phyloP scores from a whole-genome alignment of 2,797 vertebrate species.

The Tinamus major region DNA sequence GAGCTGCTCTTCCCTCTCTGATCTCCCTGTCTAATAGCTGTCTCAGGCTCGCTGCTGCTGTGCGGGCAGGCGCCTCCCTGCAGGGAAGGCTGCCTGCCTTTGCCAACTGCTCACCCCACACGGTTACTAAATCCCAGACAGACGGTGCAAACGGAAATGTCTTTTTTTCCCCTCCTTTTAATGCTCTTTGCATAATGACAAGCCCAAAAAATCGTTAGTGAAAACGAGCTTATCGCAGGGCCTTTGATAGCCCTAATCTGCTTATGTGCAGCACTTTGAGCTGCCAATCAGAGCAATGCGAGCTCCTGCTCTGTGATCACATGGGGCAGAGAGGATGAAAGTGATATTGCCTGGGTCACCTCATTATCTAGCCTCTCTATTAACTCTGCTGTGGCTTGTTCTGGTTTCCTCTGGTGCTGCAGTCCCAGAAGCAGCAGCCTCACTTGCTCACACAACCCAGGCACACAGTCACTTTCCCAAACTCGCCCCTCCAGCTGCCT shows the following conservation, averaged over 20 bases:
- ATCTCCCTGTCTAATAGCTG: constrained; percentile 50
- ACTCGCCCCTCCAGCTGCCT: background rate
- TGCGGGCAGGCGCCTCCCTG: background rate
- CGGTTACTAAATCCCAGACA: constrained; percentile 66
- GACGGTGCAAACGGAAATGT: constrained; percentile 62
- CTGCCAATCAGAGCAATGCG: constrained; percentile 66
- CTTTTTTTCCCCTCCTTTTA: constrained; percentile 50
- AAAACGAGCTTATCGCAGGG: constrained; percentile 74
- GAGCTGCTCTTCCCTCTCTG: constrained; percentile 31
- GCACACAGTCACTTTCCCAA: background rate
- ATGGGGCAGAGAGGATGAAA: constrained; percentile 64
- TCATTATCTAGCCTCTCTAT: constrained; percentile 63
- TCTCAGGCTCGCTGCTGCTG: constrained; percentile 29
- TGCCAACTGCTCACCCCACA: constrained; percentile 58
- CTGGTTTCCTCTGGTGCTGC: background rate
- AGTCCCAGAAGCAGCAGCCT: background rate
- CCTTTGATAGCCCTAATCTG: constrained; percentile 77
- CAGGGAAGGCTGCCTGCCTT: constrained; percentile 54
- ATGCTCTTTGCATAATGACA: constrained; percentile 75
- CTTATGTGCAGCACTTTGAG: constrained; percentile 71
- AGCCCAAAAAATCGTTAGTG: constrained; percentile 68
- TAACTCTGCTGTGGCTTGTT: constrained; percentile 25
- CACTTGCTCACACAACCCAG: background rate
- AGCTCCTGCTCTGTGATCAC: constrained; percentile 64
- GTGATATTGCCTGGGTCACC: constrained; percentile 67